Evolutionary conservation across 1,140 invertebrate species (phyloP).

Genomic region (Sitobion miscanthi): DNA sequence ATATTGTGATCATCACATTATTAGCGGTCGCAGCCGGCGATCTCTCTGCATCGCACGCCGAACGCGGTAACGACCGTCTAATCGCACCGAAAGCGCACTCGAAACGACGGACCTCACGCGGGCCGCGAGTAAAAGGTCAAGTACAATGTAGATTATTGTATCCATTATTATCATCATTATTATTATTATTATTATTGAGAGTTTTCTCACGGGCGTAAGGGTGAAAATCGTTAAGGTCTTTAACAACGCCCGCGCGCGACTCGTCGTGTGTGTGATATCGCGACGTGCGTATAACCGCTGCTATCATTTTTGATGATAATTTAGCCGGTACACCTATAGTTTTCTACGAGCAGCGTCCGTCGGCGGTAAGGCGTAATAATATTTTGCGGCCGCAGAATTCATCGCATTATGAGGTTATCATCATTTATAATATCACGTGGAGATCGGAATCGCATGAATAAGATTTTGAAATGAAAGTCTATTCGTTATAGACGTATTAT

Average conservation of each 20-base stretch:
- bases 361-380: not conserved
- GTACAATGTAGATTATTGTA: constrained; percentile 12
- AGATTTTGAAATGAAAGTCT: not conserved
- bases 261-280: not conserved
- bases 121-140: constrained; percentile 18
- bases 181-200: constrained; percentile 26
- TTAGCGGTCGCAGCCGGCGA: not conserved
- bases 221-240: constrained; percentile 44
- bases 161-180: constrained; percentile 26
- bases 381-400: not conserved
- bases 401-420: not conserved
- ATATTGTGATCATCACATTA: not conserved
- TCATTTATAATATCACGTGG: not conserved
- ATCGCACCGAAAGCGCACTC: not conserved
- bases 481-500: not conserved
- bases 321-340: not conserved
- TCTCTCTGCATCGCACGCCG: not conserved
- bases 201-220: constrained; percentile 22
- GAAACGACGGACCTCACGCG: not conserved
- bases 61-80: not conserved
- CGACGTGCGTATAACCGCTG: not conserved
- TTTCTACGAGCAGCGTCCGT: not conserved
- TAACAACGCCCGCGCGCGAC: not conserved
- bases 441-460: not conserved
- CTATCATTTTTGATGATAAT: not conserved